Evolutionary conservation across 2,888 invertebrate species (phyloP).

Genomic region (Leptopilina myrica): DNA sequence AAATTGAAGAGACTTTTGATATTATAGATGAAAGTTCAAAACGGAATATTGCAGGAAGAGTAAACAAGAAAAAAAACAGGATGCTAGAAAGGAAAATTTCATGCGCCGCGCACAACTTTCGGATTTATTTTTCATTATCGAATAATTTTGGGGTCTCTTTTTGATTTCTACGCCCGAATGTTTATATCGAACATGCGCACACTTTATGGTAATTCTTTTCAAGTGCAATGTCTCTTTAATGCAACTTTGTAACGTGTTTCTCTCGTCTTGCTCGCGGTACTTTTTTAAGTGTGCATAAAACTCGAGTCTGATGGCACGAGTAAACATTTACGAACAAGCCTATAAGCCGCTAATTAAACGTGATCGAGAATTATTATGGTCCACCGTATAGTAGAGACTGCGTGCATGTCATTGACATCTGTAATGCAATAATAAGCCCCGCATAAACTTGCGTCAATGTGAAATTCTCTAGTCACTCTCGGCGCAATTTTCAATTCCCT

Average conservation of each 20-base stretch:
- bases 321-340: constrained; percentile 29
- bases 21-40: too few species aligned
- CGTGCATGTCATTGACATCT: constrained; percentile 53
- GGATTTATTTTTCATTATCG: neutral
- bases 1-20: neutral
- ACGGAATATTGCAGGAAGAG: too few species aligned
- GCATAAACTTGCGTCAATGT: constrained; percentile 10
- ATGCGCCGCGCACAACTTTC: too few species aligned
- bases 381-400: constrained; percentile 42
- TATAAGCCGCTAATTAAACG: constrained; percentile 60
- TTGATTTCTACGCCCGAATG: constrained; percentile 4
- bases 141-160: constrained; percentile 3
- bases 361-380: constrained; percentile 56
- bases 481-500: constrained; percentile 23
- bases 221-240: constrained; percentile 16
- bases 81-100: too few species aligned
- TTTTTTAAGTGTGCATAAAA: constrained; percentile 15
- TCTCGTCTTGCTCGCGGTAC: neutral
- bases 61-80: too few species aligned
- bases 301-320: neutral
- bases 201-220: constrained; percentile 17
- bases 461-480: neutral
- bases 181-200: neutral
- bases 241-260: constrained; percentile 35
- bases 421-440: constrained; percentile 23